These are phyloP conservation scores for Hydrotaea diabolus DNA, from an alignment of 2,888 invertebrate genomes.

Conservation along the genomic window DNA sequence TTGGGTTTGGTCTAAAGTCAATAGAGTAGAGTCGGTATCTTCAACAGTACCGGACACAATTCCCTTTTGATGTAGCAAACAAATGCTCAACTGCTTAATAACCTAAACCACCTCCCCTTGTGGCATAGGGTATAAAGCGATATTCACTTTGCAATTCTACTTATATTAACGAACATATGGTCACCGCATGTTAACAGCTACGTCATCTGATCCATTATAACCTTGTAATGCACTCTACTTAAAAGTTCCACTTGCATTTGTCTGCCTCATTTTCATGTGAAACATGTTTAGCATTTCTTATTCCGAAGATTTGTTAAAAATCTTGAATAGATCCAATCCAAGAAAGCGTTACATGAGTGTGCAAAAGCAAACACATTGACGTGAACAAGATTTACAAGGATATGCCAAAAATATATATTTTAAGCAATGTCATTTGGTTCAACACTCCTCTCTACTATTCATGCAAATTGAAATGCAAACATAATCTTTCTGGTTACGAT, in stretches of 20 bases:
- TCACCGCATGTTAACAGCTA: no score
- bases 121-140: no score
- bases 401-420: conserved; percentile 3
- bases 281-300: not conserved
- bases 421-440: conserved; percentile 37
- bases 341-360: no score
- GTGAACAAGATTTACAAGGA: conserved; percentile 27
- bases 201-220: no score
- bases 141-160: no score
- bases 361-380: not conserved
- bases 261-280: not conserved
- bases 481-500: conserved; percentile 45
- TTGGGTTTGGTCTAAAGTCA: no score
- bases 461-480: conserved; percentile 47
- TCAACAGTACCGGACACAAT: no score
- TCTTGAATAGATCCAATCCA: not conserved
- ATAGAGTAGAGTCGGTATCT: no score
- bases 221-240: not conserved
- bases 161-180: no score
- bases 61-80: no score
- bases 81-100: no score
- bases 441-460: conserved; percentile 23
- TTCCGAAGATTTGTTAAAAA: not conserved
- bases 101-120: no score
- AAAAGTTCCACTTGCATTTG: not conserved